These are phyloP conservation scores for Plagiodera versicolora DNA, from an alignment of 2,888 invertebrate species.

Conservation along the genomic window DNA sequence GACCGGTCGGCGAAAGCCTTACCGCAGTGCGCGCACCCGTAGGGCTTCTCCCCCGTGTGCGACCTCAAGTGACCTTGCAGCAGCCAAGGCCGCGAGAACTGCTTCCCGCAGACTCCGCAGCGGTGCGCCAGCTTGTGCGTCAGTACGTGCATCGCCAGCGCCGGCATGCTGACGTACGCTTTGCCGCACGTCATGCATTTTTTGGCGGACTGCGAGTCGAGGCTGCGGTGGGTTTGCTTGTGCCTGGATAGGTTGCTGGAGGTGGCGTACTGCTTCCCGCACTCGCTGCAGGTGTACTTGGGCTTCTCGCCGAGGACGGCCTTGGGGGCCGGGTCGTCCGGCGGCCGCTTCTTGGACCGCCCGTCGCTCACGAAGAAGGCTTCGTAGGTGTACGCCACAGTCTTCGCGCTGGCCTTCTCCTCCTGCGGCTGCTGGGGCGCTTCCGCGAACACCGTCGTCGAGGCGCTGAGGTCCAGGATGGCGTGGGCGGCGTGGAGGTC, in stretches of 20 bases:
- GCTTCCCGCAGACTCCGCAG: slow-evolving; percentile 90
- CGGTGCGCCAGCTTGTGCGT: slow-evolving; percentile 92
- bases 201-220: slow-evolving; percentile 92
- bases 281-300: slow-evolving; percentile 80
- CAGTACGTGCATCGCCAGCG: slow-evolving; percentile 88
- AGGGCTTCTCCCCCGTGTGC: slow-evolving; percentile 93
- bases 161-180: slow-evolving; percentile 97
- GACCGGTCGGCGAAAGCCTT: slow-evolving; percentile 94
- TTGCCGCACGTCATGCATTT: slow-evolving; percentile 94
- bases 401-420: slow-evolving; percentile 60
- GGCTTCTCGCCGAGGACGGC: slow-evolving; percentile 46
- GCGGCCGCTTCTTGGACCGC: slow-evolving; percentile 64
- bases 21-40: slow-evolving; percentile 91
- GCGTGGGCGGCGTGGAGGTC: slow-evolving; percentile 87
- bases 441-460: slow-evolving; percentile 63
- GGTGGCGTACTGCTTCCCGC: slow-evolving; percentile 89
- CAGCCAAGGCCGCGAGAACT: slow-evolving; percentile 95
- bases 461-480: slow-evolving; percentile 85
- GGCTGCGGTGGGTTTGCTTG: slow-evolving; percentile 88
- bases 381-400: slow-evolving; percentile 87
- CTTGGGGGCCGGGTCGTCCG: slow-evolving; percentile 41
- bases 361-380: slow-evolving; percentile 91
- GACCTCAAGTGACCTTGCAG: slow-evolving; percentile 83
- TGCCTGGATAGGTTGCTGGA: slow-evolving; percentile 86
- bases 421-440: slow-evolving; percentile 7